phyloP scores from a whole-genome alignment of 1,140 invertebrate genomes.

The Halictus rubicundus region DNA sequence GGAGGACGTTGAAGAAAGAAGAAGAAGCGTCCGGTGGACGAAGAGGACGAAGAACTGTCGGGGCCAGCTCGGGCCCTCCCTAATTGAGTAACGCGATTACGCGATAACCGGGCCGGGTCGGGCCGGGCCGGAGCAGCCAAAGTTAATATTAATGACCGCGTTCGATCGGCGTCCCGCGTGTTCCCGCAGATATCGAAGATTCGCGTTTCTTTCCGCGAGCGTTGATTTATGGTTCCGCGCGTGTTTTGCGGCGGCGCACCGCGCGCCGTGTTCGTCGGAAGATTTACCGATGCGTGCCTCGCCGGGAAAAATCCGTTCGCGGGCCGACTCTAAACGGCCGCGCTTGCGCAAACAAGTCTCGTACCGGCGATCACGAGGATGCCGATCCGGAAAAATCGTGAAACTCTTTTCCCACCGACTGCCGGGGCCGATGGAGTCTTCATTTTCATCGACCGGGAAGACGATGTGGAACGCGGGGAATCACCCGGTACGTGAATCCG shows the following conservation, averaged over 20 bases:
- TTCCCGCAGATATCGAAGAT: slow-evolving; percentile 27
- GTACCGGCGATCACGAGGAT: no score
- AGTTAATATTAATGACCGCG: slow-evolving; percentile 39
- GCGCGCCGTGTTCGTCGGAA: not conserved
- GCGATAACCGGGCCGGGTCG: slow-evolving; percentile 30
- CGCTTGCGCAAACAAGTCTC: no score
- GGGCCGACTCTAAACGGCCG: not conserved
- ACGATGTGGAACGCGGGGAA: slow-evolving; percentile 19
- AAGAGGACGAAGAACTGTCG: not conserved
- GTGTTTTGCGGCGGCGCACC: not conserved
- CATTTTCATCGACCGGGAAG: no score
- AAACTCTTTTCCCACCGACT: not conserved
- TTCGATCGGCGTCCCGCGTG: slow-evolving; percentile 31
- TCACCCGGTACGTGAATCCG: slow-evolving; percentile 70
- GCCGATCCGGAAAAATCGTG: not conserved
- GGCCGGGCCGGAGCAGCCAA: slow-evolving; percentile 26
- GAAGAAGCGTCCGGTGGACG: no score
- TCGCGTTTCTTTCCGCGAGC: slow-evolving; percentile 31
- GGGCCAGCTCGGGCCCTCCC: not conserved
- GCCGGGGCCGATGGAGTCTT: no score
- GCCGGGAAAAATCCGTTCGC: not conserved
- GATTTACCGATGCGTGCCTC: slow-evolving; percentile 22
- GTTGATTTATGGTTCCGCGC: slow-evolving; percentile 35
- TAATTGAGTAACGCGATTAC: slow-evolving; percentile 35
- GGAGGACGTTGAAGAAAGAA: no score